Evolutionary conservation across 23 tunicate genomes (phyloP), one percentile per base, ranked within the genome.

Genomic region (Botrylloides violaceus): DNA sequence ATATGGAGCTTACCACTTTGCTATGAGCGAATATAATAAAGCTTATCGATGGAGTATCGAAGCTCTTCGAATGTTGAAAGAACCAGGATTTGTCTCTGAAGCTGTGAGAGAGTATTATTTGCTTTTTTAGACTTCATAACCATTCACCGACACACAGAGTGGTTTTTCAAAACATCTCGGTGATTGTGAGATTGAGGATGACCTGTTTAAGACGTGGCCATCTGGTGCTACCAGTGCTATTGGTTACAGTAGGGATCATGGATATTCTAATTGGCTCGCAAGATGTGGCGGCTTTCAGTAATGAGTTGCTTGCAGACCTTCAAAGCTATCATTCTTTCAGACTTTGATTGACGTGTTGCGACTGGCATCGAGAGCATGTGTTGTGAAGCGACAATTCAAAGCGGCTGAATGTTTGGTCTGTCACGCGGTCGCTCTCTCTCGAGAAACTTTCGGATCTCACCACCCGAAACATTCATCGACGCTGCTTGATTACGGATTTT

Each of bases 1-100:
- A 39, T 68, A 68, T 39, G 74, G 74, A 68, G 74, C 74, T 19
- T 68, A 68, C 47, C 74, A 68, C 36, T 68, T 68, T 36, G 74
- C 74, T 4, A 68, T 9, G 58, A 68, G 74, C 47, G 74, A 68
- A 39, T 68, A 68, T 23, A 29, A 68, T 23, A 68, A 68, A 68
- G 74, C 74, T 28, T 68, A 68, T 56, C 35, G 74, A 36, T 68
- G 74, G 74, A 68, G 74, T 1, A 68, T 68, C 4, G 74, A 68
- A 36, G 74, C 74, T 5, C 26, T 68, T 24, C 12, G 58, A 34
- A 68, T 68, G 74, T 37, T 68, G 25, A 68, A 68, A 25, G 26
- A 68, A 34, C 74, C 74, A 21, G 74, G 74, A 1, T 26, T 22
- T 1, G 21, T 34, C 1, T 68, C 74, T 24, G 49, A 68, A 68